These are phyloP conservation scores for Falco columbarius DNA, from an alignment of 2,797 vertebrate species.

Conservation along the genomic window DNA sequence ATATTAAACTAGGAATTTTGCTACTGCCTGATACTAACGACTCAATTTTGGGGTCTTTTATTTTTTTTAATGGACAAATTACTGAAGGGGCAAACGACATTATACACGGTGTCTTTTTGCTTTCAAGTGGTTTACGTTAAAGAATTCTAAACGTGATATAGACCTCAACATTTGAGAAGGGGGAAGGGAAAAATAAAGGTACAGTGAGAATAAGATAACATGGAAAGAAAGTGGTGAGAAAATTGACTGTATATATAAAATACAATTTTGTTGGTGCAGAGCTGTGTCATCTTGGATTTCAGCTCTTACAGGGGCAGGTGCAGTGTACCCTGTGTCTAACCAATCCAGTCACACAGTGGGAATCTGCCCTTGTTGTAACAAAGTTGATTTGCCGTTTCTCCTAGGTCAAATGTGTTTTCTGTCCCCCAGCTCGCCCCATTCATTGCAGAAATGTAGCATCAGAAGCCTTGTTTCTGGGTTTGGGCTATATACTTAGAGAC, in stretches of 20 bases:
- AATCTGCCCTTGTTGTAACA: not conserved
- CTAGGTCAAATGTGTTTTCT: not conserved
- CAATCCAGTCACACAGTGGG: not conserved
- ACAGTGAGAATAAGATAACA: not conserved
- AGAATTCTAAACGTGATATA: not conserved
- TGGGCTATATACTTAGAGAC: not conserved
- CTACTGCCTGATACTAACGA: not conserved
- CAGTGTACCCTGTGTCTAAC: not conserved
- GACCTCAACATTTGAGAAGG: not conserved
- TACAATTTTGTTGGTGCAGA: not conserved
- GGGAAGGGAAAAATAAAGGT: not conserved
- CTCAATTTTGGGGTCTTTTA: not conserved
- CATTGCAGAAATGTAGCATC: not conserved
- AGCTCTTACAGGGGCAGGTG: not conserved
- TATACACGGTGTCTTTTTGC: accelerated
- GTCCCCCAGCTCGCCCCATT: not conserved
- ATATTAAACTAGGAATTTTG: not conserved
- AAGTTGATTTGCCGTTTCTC: not conserved
- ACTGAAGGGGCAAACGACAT: not conserved
- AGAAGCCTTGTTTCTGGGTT: not conserved
- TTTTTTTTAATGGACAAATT: not conserved
- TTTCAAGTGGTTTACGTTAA: not conserved
- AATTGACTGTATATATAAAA: not conserved
- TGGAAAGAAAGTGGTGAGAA: not conserved
- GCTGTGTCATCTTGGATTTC: not conserved